Evolutionary conservation across 2,113 vertebrate genomes (phyloP).

Genomic region (Dendrocopos noguchii): DNA sequence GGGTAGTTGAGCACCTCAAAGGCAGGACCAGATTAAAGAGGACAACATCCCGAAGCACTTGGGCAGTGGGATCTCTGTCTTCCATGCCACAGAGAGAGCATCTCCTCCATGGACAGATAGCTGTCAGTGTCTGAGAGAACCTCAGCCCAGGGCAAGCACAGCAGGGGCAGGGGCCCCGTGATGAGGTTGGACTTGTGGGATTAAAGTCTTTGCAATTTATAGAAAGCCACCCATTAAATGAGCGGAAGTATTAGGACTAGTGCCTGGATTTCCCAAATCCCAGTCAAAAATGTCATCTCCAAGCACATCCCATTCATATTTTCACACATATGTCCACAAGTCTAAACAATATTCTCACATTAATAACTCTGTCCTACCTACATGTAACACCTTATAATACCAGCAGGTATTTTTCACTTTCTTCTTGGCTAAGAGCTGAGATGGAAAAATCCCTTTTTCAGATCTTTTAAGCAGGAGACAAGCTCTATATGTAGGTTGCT

Average conservation of each 20-base stretch:
- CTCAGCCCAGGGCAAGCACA: neutral
- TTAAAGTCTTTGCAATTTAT: neutral
- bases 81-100: neutral
- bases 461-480: neutral
- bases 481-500: neutral
- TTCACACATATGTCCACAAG: neutral
- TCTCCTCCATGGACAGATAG: neutral
- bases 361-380: neutral
- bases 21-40: neutral
- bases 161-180: neutral
- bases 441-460: neutral
- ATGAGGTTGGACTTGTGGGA: neutral
- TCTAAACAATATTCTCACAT: neutral
- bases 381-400: neutral
- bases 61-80: neutral
- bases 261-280: neutral
- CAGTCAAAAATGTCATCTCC: neutral
- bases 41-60: accelerated
- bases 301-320: neutral
- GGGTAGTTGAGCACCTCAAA: neutral
- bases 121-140: accelerated
- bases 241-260: neutral
- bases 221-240: neutral
- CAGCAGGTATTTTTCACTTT: neutral
- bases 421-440: neutral